Evolutionary conservation across 37 sponge, comb jelly and placozoan species (phyloP).

Genomic region (Ianthella basta): DNA sequence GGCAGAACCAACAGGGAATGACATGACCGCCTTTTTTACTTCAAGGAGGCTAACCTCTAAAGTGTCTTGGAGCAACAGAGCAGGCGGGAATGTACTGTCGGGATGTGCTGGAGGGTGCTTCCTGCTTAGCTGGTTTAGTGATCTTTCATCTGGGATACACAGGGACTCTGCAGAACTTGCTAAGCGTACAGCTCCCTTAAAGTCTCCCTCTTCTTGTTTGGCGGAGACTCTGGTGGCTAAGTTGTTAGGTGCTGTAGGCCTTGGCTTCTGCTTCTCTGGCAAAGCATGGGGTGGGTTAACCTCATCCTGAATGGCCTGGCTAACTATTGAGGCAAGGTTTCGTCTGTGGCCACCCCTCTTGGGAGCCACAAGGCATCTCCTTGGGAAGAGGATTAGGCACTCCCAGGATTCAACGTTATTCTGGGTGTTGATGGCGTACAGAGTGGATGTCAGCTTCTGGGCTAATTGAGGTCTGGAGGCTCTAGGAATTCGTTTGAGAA

Average conservation of each 20-base stretch:
- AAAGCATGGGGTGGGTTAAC: not conserved
- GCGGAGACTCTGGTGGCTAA: not conserved
- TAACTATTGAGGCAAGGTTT: not conserved
- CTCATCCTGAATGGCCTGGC: not conserved
- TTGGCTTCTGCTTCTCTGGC: no score
- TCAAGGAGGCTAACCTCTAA: not conserved
- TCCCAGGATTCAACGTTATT: not conserved
- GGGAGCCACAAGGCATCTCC: not conserved
- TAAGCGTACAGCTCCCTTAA: conserved; percentile 5
- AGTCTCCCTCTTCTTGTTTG: conserved; percentile 19
- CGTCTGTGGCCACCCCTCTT: not conserved
- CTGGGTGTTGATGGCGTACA: not conserved
- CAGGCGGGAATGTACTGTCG: no score
- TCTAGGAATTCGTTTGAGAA: not conserved
- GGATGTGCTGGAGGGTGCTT: no score
- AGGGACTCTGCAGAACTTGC: not conserved
- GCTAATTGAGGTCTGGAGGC: not conserved
- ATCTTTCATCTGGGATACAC: not conserved
- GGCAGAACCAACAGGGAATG: conserved; percentile 11
- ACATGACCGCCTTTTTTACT: not conserved
- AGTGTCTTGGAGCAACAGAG: no score
- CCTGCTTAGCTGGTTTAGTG: not conserved
- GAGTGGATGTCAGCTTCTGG: not conserved
- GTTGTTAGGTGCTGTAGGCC: not conserved
- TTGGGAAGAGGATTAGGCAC: conserved; percentile 1